A percentile compares a stretch with the other conserved stretches of the same genome.
phyloP scores from a whole-genome alignment of 2,797 vertebrate genomes.

The Siniperca obscura region DNA sequence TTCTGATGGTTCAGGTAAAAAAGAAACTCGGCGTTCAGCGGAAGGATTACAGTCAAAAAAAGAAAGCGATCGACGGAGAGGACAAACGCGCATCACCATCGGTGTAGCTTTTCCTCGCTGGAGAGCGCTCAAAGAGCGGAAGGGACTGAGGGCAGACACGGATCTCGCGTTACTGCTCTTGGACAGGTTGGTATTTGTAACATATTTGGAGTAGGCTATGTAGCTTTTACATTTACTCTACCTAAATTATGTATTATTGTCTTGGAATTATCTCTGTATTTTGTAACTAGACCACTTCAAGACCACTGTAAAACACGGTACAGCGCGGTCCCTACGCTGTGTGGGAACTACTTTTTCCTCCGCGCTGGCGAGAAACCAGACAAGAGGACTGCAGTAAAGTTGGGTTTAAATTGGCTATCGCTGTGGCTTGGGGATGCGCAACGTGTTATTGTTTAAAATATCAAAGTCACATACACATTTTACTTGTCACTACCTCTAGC shows the following conservation, averaged over 20 bases:
- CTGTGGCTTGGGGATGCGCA: not conserved
- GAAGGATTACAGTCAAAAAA: too few species aligned
- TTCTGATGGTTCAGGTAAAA: too few species aligned
- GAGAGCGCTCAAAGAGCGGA: not conserved
- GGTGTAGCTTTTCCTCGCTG: slow-evolving; percentile 6
- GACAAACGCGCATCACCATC: not conserved
- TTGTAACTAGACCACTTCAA: not conserved
- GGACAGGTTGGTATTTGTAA: not conserved
- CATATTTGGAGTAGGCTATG: too few species aligned
- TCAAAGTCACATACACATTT: not conserved
- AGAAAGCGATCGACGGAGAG: not conserved
- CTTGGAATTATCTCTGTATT: too few species aligned
- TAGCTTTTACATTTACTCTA: too few species aligned
- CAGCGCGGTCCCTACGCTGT: not conserved
- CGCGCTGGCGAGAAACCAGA: slow-evolving; percentile 54
- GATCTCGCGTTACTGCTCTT: not conserved
- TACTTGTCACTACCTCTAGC: not conserved
- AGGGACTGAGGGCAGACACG: not conserved
- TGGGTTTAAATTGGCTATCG: not conserved
- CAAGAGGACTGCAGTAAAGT: slow-evolving; percentile 44
- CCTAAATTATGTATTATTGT: too few species aligned
- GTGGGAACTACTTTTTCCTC: slow-evolving; percentile 79
- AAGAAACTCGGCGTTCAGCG: too few species aligned
- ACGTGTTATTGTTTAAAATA: not conserved
- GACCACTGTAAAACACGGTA: not conserved